Evolutionary conservation across 2,113 vertebrate species (phyloP).

Genomic region (Phalacrocorax pelagicus): DNA sequence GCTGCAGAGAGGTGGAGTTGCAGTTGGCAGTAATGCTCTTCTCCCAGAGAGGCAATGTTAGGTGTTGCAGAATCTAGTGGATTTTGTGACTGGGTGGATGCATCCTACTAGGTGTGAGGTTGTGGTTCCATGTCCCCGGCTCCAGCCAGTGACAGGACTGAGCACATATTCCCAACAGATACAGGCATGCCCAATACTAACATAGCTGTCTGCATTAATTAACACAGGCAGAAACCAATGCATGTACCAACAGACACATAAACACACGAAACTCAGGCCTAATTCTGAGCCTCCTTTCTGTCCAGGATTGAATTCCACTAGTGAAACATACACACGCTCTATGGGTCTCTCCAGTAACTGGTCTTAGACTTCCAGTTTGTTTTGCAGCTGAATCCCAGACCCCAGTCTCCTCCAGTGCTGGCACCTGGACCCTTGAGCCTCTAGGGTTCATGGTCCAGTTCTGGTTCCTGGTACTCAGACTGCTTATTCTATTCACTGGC

Average conservation of each 20-base stretch:
- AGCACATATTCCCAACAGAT: not conserved
- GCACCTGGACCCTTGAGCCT: not conserved
- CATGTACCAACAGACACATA: not conserved
- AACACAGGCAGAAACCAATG: not conserved
- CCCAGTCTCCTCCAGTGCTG: not conserved
- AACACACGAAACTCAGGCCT: not conserved
- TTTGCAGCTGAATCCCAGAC: not conserved
- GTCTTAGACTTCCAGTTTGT: not conserved
- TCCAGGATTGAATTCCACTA: not conserved
- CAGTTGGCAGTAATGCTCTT: not conserved
- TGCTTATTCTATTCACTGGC: not conserved
- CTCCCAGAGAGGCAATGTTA: not conserved
- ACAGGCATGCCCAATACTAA: not conserved
- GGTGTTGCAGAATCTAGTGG: not conserved
- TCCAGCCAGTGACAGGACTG: not conserved
- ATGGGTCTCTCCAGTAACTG: not conserved
- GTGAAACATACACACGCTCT: not conserved
- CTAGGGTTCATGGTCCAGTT: not conserved
- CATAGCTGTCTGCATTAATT: not conserved
- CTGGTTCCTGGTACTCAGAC: not conserved
- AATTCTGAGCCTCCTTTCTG: not conserved
- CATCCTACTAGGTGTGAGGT: not conserved
- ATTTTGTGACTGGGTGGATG: not conserved
- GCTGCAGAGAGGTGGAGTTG: not conserved
- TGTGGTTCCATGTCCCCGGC: not conserved